phyloP scores from a whole-genome alignment of 2,113 vertebrate genomes.

The Corythornis madagascariensis region DNA sequence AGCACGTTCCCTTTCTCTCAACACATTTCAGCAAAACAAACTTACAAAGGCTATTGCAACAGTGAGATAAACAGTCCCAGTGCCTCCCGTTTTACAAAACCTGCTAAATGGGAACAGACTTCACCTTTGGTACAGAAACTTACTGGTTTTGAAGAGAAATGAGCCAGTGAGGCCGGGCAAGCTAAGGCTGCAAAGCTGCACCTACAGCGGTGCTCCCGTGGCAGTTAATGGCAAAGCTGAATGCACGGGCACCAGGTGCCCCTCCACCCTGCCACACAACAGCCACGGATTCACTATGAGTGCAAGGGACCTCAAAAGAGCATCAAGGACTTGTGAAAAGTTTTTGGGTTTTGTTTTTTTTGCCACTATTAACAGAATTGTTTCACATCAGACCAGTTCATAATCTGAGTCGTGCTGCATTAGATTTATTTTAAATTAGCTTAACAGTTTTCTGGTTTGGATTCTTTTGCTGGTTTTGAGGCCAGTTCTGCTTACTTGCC shows the following conservation, averaged over 20 bases:
- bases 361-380: background rate
- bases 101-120: background rate
- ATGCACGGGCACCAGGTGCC: background rate
- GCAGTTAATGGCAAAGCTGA: background rate
- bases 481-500: background rate
- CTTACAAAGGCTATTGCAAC: background rate
- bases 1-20: background rate
- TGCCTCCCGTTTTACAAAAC: background rate
- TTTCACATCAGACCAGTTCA: background rate
- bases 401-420: background rate
- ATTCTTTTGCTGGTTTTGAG: background rate
- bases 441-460: background rate
- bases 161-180: background rate
- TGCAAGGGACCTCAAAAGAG: no score
- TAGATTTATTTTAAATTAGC: background rate
- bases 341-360: background rate
- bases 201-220: fast-evolving
- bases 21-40: background rate
- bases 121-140: background rate
- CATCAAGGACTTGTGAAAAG: no score
- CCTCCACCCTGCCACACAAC: background rate
- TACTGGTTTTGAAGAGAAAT: background rate
- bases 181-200: background rate
- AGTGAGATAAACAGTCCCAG: background rate
- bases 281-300: no score